phyloP scores from a whole-genome alignment of 2,888 invertebrate genomes.

The Polymixis lichenea region DNA sequence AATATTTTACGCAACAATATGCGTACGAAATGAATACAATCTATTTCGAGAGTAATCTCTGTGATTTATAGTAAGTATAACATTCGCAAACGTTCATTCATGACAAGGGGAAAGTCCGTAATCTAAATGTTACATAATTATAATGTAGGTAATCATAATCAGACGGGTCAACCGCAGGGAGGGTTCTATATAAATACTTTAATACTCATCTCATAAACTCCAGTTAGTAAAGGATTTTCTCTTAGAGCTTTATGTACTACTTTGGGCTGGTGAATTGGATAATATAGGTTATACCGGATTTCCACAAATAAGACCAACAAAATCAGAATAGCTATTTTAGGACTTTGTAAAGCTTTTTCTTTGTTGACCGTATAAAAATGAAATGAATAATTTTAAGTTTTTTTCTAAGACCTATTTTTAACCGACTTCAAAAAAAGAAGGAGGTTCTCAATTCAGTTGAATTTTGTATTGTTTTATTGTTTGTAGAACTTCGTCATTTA shows the following conservation, averaged over 20 bases:
- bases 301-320: background rate
- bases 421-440: no score
- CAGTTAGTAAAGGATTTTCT: constrained; percentile 20
- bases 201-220: constrained; percentile 32
- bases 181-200: constrained; percentile 31
- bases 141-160: constrained; percentile 39
- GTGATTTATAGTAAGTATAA: constrained; percentile 55
- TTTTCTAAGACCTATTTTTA: no score
- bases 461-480: no score
- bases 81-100: constrained; percentile 35
- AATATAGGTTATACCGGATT: constrained; percentile 7
- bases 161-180: constrained; percentile 36
- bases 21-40: constrained; percentile 41
- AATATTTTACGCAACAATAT: constrained; percentile 27
- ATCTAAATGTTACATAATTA: constrained; percentile 44
- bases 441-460: no score
- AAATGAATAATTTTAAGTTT: background rate
- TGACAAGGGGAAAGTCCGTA: constrained; percentile 38
- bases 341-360: background rate
- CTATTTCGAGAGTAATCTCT: constrained; percentile 48
- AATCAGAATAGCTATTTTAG: no score
- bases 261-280: constrained; percentile 3
- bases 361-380: background rate
- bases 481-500: no score
- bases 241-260: background rate